A percentile compares a stretch with the other conserved stretches of the same genome.
phyloP scores from a whole-genome alignment of 2,797 vertebrate genomes.

The Ceryle rudis region DNA sequence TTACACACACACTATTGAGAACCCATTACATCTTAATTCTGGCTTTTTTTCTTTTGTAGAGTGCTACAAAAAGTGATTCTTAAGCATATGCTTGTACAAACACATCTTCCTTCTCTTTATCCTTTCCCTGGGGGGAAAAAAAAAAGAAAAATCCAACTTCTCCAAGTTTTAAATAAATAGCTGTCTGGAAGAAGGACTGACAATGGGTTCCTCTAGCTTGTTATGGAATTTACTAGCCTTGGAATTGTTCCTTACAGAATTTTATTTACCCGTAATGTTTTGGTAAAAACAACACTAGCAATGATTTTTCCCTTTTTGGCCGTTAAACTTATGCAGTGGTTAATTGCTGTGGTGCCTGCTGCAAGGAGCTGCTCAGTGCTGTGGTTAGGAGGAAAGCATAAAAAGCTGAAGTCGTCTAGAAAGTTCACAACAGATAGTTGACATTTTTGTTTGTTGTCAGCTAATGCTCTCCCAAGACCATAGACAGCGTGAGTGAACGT shows the following conservation, averaged over 20 bases:
- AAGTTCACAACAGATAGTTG: slow-evolving; percentile 27
- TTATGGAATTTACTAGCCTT: background rate
- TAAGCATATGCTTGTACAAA: background rate
- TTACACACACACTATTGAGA: background rate
- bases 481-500: slow-evolving; percentile 45
- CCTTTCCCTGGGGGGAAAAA: background rate
- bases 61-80: background rate
- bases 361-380: slow-evolving; percentile 2
- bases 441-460: slow-evolving; percentile 47
- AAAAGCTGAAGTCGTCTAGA: background rate
- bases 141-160: background rate
- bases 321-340: background rate
- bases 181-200: background rate
- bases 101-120: background rate
- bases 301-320: background rate
- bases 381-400: background rate
- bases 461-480: slow-evolving; percentile 55
- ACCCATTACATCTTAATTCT: background rate
- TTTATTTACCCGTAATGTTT: background rate
- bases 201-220: background rate
- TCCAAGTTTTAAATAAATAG: background rate
- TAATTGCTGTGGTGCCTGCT: background rate
- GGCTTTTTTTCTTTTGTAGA: background rate
- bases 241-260: background rate
- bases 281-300: background rate